Percentiles rank a stretch among this genome's conserved stretches.
phyloP scores from a whole-genome alignment of 2,888 invertebrate species.

The Erebia ligea region DNA sequence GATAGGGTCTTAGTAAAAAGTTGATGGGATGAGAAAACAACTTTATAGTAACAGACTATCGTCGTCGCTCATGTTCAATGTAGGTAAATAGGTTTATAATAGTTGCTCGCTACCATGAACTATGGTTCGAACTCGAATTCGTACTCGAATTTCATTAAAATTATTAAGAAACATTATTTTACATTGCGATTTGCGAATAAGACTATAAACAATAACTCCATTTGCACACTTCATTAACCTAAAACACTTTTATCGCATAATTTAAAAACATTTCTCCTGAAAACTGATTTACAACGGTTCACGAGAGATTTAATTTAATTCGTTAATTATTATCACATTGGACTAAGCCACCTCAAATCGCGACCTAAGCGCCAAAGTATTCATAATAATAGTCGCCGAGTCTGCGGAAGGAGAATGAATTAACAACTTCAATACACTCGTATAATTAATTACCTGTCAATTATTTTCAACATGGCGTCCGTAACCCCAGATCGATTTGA shows the following conservation, averaged over 20 bases:
- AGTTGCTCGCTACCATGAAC: not conserved
- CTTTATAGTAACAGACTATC: slow-evolving; percentile 7
- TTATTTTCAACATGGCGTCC: too few species aligned
- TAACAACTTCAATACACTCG: too few species aligned
- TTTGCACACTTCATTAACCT: slow-evolving; percentile 6
- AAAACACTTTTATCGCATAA: not conserved
- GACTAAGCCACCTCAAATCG: too few species aligned
- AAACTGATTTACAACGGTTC: slow-evolving; percentile 11
- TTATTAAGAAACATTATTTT: not conserved
- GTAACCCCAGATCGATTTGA: too few species aligned
- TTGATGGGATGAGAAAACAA: slow-evolving; percentile 12
- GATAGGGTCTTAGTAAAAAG: slow-evolving; percentile 23
- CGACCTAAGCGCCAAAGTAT: too few species aligned
- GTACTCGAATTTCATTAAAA: not conserved
- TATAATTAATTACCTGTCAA: too few species aligned
- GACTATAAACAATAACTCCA: not conserved
- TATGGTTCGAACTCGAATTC: too few species aligned
- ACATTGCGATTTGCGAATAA: not conserved
- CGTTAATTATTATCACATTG: too few species aligned
- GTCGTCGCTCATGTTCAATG: not conserved
- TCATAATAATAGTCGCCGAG: too few species aligned
- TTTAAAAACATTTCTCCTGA: slow-evolving; percentile 14
- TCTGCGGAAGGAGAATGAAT: too few species aligned
- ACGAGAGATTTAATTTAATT: too few species aligned
- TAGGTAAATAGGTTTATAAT: not conserved